Base-by-base conservation (phyloP, 1,140 invertebrate species). In the Dendroctonus valens region DNA sequence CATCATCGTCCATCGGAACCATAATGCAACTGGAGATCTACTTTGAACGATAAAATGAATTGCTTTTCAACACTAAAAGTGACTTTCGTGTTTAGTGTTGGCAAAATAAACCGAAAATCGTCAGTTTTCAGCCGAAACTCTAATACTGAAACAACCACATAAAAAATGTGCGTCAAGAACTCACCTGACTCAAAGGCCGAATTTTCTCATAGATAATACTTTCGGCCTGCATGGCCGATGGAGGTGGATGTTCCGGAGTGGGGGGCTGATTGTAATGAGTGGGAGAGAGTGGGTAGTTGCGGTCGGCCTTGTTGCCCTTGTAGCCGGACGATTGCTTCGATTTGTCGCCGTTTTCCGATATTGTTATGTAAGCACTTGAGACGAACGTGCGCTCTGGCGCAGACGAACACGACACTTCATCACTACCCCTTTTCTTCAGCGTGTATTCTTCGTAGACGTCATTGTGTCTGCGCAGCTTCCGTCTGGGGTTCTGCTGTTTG, bases 181-280 rank as follows among this genome's bases (percentile, higher is more conserved):
- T 83, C 77, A 94, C 92, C 87, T 94, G 91, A 80, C 91, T 93
- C 9, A 94, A 79, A 14, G 93, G 92, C 72, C 92, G 85, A 70
- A 97, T 96, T 77, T 92, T 86, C 74, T 94, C 90, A 74, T 94
- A 90, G 72, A 97, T 97, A 70, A 90, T 90, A 74, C 87, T 87
- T 78, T 94, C 90, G 0, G 95, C 94, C 71, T 94, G 91, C 69
- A 87, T 84, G 6, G 94, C 92, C n/a, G 92, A 92, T 0, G 95
- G 95, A 6, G 95, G 95, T 5, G 94, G 93, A 81, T 95, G 93
- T 74, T 97, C 94, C 0, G 94, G 94, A 5, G 94, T 97, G 0
- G 94, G 93, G 5, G 93, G 94, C 80, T 96, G 93, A 53, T 88
- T 85, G 74, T 96, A 95, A 74, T 94, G 91, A 5, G 92, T 92